phyloP scores from a whole-genome alignment of 1,140 invertebrate genomes.

The Eulimnadia texana region DNA sequence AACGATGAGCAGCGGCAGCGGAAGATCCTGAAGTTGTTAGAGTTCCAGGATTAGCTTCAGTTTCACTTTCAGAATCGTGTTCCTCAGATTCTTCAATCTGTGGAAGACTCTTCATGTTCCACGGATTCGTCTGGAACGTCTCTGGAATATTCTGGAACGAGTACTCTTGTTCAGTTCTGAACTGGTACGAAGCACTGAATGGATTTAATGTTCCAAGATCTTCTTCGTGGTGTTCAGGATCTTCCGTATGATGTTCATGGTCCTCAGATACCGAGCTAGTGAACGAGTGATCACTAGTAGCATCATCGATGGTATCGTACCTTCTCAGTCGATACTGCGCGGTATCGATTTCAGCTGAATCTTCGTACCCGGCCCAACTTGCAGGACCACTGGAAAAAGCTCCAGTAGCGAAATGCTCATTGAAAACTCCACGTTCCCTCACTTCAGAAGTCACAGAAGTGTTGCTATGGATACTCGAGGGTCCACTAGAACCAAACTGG shows the following conservation, averaged over 20 bases:
- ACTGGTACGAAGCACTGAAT: no score
- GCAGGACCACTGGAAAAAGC: not conserved
- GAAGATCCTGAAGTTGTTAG: no score
- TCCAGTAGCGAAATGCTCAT: not conserved
- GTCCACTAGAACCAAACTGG: not conserved
- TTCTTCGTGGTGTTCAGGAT: no score
- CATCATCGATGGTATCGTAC: not conserved
- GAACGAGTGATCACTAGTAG: not conserved
- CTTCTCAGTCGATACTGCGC: not conserved
- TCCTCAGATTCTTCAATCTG: no score
- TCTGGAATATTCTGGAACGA: no score
- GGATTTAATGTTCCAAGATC: no score
- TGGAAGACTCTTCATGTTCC: no score
- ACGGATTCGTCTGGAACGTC: no score
- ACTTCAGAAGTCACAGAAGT: not conserved
- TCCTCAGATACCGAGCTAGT: not conserved
- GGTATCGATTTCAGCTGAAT: not conserved
- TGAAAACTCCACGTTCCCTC: not conserved
- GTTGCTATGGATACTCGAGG: not conserved
- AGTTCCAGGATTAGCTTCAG: no score
- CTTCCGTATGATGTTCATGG: not conserved
- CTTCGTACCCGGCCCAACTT: not conserved
- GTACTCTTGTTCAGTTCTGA: no score
- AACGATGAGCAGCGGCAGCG: no score
- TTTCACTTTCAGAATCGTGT: no score